Evolutionary conservation across 2,797 vertebrate species (phyloP).

Genomic region (Darevskia nairensis): DNA sequence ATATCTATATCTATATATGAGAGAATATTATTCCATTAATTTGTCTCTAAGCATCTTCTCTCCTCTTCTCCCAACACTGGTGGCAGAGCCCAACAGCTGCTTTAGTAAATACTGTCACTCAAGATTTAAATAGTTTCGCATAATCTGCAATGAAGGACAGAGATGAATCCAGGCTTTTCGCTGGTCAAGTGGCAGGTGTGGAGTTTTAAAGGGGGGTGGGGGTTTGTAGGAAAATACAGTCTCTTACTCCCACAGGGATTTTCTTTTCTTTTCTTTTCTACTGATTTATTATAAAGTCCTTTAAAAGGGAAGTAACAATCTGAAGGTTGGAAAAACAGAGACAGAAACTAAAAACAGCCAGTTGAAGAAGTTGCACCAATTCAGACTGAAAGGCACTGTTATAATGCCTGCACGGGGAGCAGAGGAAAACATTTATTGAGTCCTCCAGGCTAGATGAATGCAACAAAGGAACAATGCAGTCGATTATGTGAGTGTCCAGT

Average conservation of each 20-base stretch:
- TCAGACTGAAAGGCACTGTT: background rate
- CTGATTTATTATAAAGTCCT: constrained; percentile 59
- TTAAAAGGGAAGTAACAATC: constrained; percentile 35
- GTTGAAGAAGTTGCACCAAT: fast-evolving
- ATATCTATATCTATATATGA: no score
- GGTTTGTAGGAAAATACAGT: constrained; percentile 39
- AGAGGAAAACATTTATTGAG: background rate
- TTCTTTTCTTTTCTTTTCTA: constrained; percentile 66
- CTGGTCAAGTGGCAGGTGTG: constrained; percentile 74
- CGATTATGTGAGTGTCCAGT: background rate
- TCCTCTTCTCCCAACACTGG: constrained; percentile 17
- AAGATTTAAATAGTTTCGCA: constrained; percentile 74
- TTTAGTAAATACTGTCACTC: constrained; percentile 73
- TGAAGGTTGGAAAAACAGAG: constrained; percentile 39
- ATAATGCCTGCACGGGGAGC: constrained; percentile 10
- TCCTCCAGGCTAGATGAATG: constrained; percentile 16
- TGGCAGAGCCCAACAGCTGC: constrained; percentile 72
- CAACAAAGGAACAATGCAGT: constrained; percentile 41
- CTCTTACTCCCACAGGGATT: constrained; percentile 64
- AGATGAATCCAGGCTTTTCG: constrained; percentile 58
- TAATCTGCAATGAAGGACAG: constrained; percentile 61
- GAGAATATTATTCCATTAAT: constrained; percentile 37
- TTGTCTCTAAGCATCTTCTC: constrained; percentile 24
- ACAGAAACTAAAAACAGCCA: constrained; percentile 19
- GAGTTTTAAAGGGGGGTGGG: constrained; percentile 48